These are phyloP conservation scores for Mustela nigripes DNA, from an alignment of 2,113 vertebrate species.

Conservation along the genomic window DNA sequence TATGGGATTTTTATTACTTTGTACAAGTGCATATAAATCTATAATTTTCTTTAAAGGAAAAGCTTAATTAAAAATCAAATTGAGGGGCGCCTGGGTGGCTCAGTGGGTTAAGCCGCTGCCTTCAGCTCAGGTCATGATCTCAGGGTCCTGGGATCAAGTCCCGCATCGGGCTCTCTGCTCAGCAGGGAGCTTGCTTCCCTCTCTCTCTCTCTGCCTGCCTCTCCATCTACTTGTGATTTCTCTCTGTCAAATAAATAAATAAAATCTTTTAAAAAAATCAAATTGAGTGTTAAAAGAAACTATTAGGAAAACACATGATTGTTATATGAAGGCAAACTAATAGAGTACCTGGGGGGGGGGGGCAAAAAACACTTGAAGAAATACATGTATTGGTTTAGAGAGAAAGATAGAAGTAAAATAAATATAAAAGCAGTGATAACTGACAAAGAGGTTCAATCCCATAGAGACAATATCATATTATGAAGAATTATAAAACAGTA, in stretches of 20 bases:
- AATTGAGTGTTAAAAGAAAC: neutral
- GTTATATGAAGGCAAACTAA: neutral
- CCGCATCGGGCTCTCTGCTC: no score
- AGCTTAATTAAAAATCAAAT: slow-evolving; percentile 12
- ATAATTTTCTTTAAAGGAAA: neutral
- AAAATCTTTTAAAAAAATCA: no score
- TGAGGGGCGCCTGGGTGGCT: neutral
- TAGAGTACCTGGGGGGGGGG: neutral
- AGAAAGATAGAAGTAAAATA: neutral
- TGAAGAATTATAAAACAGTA: neutral
- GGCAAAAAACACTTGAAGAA: neutral
- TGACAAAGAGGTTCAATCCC: neutral
- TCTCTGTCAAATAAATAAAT: no score
- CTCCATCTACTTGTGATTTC: no score
- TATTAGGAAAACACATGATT: neutral
- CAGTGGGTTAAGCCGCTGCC: no score
- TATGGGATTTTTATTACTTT: neutral
- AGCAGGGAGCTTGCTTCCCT: no score
- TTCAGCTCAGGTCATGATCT: no score
- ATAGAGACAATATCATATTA: neutral
- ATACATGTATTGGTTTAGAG: neutral
- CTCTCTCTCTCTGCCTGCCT: no score
- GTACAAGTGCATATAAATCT: neutral
- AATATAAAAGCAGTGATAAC: neutral
- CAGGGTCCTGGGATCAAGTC: no score